Conservation (phyloP, 1,140 invertebrate species). For the Oncopodura yosiiana region DNA sequence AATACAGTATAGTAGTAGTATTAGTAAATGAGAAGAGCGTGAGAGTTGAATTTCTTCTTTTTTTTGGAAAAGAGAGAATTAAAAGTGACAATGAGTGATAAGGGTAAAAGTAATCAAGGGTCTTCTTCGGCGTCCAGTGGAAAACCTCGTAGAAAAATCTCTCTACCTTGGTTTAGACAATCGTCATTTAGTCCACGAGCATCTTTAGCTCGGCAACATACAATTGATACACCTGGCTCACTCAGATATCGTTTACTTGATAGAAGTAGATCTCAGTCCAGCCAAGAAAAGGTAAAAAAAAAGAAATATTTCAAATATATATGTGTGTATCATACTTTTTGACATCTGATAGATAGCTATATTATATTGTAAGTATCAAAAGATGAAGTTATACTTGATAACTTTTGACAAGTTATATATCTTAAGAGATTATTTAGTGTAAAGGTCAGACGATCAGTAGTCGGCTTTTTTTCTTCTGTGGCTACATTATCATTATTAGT, state of each 20-base stretch:
- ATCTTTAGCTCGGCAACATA: slow-evolving; percentile 66
- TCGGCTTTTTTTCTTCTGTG: no score
- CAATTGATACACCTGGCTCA: slow-evolving; percentile 75
- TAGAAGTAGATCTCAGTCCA: slow-evolving; percentile 4
- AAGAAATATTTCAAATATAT: no score
- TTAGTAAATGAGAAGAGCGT: neutral
- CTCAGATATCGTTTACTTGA: slow-evolving; percentile 44
- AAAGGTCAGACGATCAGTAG: no score
- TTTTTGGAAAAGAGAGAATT: slow-evolving; percentile 11
- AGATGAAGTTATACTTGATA: no score
- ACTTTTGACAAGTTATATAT: no score
- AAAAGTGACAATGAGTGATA: slow-evolving; percentile 27
- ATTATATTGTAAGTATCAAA: no score
- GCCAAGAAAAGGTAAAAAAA: no score
- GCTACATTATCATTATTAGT: no score
- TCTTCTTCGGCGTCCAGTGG: neutral
- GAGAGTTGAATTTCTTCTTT: neutral
- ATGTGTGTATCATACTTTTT: no score
- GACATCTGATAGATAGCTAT: no score
- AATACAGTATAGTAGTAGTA: no score
- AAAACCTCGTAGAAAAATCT: slow-evolving; percentile 71
- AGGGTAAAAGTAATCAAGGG: slow-evolving; percentile 21
- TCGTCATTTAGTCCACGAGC: slow-evolving; percentile 59
- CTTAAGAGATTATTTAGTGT: no score
- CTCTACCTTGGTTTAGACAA: slow-evolving; percentile 76